Evolutionary conservation across 2,888 invertebrate genomes (phyloP).

Genomic region (Adelphocoris suturalis): DNA sequence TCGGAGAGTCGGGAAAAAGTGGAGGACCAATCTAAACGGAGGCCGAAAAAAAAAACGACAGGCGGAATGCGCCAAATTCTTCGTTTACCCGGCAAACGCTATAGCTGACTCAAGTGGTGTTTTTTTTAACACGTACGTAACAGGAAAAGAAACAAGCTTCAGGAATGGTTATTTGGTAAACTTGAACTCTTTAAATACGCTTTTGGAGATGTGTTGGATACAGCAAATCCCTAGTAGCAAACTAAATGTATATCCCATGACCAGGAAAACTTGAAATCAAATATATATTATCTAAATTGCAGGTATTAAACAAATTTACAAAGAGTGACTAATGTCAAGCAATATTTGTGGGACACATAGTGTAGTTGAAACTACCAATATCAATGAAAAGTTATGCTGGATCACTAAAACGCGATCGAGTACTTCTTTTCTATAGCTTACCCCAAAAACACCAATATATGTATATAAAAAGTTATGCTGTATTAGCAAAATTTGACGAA

Average conservation of each 20-base stretch:
- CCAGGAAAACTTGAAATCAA: not conserved
- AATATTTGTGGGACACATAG: too few relatives aligned
- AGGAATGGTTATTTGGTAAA: not conserved
- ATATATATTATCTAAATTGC: not conserved
- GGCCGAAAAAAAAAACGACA: not conserved
- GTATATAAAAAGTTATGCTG: too few relatives aligned
- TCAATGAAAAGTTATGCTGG: too few relatives aligned
- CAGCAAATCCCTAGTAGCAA: not conserved
- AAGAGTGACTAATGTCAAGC: too few relatives aligned
- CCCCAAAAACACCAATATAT: too few relatives aligned
- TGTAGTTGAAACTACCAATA: too few relatives aligned
- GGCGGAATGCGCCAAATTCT: slow-evolving; percentile 3
- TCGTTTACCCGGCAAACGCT: not conserved
- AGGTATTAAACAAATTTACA: not conserved
- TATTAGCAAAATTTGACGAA: too few relatives aligned
- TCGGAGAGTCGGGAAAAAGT: not conserved
- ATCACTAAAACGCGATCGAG: too few relatives aligned
- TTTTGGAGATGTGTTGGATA: not conserved
- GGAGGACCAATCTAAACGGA: not conserved
- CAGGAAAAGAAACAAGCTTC: not conserved
- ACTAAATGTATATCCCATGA: not conserved
- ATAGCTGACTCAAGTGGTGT: not conserved
- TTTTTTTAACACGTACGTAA: slow-evolving; percentile 12
- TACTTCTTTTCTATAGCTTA: too few relatives aligned
- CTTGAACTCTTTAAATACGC: not conserved